Evolutionary conservation across 2,888 invertebrate species (phyloP).

Genomic region (Sympetrum striolatum): DNA sequence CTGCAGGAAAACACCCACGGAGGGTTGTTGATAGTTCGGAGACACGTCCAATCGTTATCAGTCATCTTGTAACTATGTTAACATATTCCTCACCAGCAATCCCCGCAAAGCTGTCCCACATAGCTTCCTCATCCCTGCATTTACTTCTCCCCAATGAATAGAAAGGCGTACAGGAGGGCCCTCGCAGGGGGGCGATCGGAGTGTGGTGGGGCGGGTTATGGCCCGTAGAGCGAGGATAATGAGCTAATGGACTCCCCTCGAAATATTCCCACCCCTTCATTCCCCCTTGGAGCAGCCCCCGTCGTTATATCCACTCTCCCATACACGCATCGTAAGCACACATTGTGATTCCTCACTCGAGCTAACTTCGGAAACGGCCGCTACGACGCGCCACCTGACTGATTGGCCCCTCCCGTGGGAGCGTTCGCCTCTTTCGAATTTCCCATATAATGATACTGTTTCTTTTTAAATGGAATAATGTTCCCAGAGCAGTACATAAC

Average conservation of each 20-base stretch:
- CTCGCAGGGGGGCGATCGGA: not conserved
- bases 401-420: not conserved
- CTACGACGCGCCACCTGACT: not conserved
- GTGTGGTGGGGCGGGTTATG: not conserved
- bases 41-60: not conserved
- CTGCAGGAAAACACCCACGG: too few relatives aligned
- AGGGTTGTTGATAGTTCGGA: too few relatives aligned
- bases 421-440: not conserved
- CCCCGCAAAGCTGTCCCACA: not conserved
- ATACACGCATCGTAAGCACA: not conserved
- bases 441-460: too few relatives aligned
- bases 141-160: not conserved
- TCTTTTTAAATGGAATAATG: too few relatives aligned
- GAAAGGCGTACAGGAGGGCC: not conserved
- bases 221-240: slow-evolving; percentile 38
- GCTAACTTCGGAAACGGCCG: not conserved
- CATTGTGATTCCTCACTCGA: not conserved
- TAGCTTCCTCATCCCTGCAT: not conserved
- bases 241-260: slow-evolving; percentile 26
- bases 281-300: not conserved
- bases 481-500: too few relatives aligned
- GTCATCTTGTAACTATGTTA: not conserved
- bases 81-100: not conserved
- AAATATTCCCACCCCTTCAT: not conserved
- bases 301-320: not conserved